Evolutionary conservation across 2,797 vertebrate species (phyloP), one percentile per base, ranked within the genome.

Genomic region (Cephalopachus bancanus): DNA sequence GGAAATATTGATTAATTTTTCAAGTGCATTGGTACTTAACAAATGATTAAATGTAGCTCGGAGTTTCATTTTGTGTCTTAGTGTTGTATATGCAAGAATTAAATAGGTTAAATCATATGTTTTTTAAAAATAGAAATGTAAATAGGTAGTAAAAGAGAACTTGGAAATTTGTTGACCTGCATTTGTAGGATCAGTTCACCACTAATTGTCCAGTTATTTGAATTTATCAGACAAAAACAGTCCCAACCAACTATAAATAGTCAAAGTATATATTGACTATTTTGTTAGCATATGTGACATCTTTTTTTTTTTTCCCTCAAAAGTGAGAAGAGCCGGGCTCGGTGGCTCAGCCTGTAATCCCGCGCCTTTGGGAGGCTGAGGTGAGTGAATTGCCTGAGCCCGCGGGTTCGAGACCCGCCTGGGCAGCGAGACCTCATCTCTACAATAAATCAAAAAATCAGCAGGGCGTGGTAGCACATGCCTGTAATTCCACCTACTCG

Each of bases 1-100:
- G 57, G 53, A 91, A 86, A 86, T 86, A 62, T 37, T 94, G 57
- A 67, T 92, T 93, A n/a, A 4, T 84, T 96, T 93, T 93, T 44
- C 57, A 96, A 28, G 14, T 84, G 53, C 59, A 64, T 49, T 62
- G 33, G 49, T 83, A 15, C 65, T 93, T 94, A 89, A 65, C 16
- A 91, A 44, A 19, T 94, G 14, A 26, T 87, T 74, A 86, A 44
- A 12, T 93, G 5, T 87, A 83, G 16, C 44, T 74, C n/a, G 92
- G 71, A 19, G 33, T 33, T 67, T 87, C 60, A 64, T 93, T 96
- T 79, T 88, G 4, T 91, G 30, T 95, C n/a, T 93, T 87, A n/a
- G 1, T 84, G 26, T 67, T 88, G 44, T 60, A 65, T 74, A 90
- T 90, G 49, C 67, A 94, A 79, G 51, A 86, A 83, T 92, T 93